phyloP scores from a whole-genome alignment of 2,888 invertebrate genomes.

The Terebella lapidaria region DNA sequence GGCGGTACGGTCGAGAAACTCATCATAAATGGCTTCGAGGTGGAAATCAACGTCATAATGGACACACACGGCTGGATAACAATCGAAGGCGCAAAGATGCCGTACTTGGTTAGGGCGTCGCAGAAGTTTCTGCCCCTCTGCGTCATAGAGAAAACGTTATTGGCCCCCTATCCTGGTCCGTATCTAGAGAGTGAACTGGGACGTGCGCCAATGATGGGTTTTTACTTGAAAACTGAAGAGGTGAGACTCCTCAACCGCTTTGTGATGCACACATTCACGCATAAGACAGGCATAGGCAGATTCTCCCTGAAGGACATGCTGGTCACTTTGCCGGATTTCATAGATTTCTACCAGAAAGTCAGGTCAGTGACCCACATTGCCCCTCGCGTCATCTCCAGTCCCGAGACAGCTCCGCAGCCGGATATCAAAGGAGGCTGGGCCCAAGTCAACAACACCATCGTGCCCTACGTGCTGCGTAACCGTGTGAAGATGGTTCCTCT shows the following conservation, averaged over 20 bases:
- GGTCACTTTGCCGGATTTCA: not conserved
- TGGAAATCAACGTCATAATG: no score
- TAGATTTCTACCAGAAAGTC: not conserved
- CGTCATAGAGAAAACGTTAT: not conserved
- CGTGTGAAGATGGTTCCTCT: conserved; percentile 10
- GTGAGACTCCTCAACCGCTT: conserved; percentile 1
- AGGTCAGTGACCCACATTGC: not conserved
- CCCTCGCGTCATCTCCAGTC: not conserved
- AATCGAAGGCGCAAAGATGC: not conserved
- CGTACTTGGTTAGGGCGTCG: not conserved
- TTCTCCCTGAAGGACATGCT: conserved; percentile 4
- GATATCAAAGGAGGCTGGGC: conserved; percentile 7
- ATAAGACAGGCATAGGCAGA: not conserved
- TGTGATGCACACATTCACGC: not conserved
- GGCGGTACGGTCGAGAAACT: no score
- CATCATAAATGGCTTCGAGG: no score
- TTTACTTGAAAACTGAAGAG: conserved; percentile 1
- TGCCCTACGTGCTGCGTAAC: conserved; percentile 8
- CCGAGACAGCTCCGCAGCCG: not conserved
- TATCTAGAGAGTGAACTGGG: not conserved
- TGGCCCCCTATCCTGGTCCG: not conserved
- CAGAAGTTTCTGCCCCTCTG: not conserved
- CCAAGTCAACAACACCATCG: conserved; percentile 15
- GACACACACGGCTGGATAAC: conserved; percentile 3
- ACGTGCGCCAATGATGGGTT: not conserved